phyloP scores from a whole-genome alignment of 2,113 vertebrate species.

The Cinclus mexicanus region DNA sequence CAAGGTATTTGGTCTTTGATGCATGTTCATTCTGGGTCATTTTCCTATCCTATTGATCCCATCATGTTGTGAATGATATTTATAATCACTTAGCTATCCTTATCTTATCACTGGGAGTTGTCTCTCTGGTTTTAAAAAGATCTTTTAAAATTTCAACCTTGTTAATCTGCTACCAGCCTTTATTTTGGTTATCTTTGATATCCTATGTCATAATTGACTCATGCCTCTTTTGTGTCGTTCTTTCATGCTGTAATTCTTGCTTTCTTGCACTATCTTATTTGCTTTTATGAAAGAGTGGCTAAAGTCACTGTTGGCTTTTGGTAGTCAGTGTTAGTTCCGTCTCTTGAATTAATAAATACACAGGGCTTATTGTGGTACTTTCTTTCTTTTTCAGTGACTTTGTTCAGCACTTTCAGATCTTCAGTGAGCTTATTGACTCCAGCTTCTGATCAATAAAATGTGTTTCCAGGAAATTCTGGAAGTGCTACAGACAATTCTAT shows the following conservation, averaged over 20 bases:
- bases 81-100: not conserved
- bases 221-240: not conserved
- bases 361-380: not conserved
- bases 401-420: not conserved
- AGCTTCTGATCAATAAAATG: slow-evolving; percentile 9
- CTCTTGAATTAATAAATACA: not conserved
- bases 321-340: not conserved
- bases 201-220: not conserved
- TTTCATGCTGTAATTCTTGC: not conserved
- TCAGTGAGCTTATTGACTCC: not conserved
- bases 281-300: not conserved
- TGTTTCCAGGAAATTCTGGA: slow-evolving; percentile 24
- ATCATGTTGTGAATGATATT: not conserved
- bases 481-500: not conserved
- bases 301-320: not conserved
- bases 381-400: not conserved
- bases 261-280: not conserved
- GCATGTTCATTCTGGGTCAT: not conserved
- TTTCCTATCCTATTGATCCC: not conserved
- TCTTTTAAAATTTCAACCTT: not conserved
- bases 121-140: not conserved
- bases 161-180: not conserved
- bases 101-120: not conserved
- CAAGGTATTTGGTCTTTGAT: not conserved
- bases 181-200: not conserved